Evolutionary conservation across 2,888 invertebrate species (phyloP), one percentile per base, ranked within the genome.

Genomic region (Rhorus exstirpatorius): DNA sequence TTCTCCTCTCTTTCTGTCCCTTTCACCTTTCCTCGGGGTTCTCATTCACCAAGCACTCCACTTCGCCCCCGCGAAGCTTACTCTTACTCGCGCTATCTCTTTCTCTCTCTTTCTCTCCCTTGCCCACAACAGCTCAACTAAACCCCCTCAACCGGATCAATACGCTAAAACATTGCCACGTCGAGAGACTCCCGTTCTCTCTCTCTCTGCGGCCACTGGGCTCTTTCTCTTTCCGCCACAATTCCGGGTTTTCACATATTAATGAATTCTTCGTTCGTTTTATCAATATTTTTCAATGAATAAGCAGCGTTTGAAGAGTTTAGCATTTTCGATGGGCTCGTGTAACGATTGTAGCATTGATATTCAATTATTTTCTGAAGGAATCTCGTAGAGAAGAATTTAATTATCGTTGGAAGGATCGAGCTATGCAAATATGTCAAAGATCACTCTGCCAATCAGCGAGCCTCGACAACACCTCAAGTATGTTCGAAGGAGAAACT

Each of bases 81-180:
- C 4, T 38, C 76, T n/a, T 51, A 19, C 65, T 58, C 53, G 12
- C 51, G 14, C 79, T 63, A 51, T 61, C 81, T 58, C 17, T 51
- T 46, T 53, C 31, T 65, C 44, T 24, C 60, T 70, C 68, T 72
- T 61, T 76, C 63, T 60, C 74, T 74, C 87, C 87, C 86, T 87
- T 84, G 79, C 87, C 88, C 83, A 80, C 76, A 81, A 86, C 86
- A 83, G 85, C 87, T 88, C 89, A 88, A 89, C 90, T 89, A 89
- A 89, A 88, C 86, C 71, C 76, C 74, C 78, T 79, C 71, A 65
- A 87, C 88, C 89, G 92, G 92, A 92, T 92, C 92, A 92, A 92
- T 92, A 92, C 91, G 91, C 90, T 92, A 92, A 92, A 92, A 91
- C 91, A 92, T 91, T 90, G 89, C 91, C 89, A 89, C 90, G 90